A percentile compares a stretch with the other conserved stretches of the same genome.
phyloP scores from a whole-genome alignment of 2,113 vertebrate species.

The Lontra canadensis region DNA sequence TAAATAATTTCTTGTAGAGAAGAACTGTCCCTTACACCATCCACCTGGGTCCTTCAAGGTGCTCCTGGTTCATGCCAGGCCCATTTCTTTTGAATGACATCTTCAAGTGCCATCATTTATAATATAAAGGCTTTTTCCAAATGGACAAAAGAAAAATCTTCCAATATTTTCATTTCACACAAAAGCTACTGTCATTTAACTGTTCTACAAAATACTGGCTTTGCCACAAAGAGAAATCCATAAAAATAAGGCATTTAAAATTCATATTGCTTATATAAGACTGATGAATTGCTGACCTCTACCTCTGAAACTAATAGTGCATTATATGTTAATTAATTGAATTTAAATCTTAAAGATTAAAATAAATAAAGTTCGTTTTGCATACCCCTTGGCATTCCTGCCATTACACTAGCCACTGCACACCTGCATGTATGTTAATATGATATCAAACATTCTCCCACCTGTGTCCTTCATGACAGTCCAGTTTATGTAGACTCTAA shows the following conservation, averaged over 20 bases:
- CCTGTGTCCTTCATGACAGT: background rate
- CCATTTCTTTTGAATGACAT: background rate
- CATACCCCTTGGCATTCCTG: background rate
- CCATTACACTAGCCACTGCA: background rate
- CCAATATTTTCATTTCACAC: background rate
- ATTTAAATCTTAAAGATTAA: background rate
- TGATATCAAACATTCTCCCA: accelerated
- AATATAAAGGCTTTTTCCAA: background rate
- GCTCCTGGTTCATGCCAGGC: too few species aligned
- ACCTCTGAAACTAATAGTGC: background rate
- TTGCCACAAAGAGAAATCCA: slow-evolving; percentile 43
- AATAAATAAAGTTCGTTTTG: background rate
- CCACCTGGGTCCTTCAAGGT: too few species aligned
- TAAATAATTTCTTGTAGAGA: background rate
- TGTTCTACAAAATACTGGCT: background rate
- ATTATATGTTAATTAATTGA: background rate
- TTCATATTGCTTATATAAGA: background rate
- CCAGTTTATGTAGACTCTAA: background rate
- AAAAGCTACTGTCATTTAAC: background rate
- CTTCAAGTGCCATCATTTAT: background rate
- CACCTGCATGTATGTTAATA: accelerated
- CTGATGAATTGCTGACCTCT: background rate
- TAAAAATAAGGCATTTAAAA: slow-evolving; percentile 29
- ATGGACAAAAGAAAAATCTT: background rate
- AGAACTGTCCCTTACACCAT: background rate